Conservation (phyloP, 2,888 invertebrate genomes). For the Philaethria dido region DNA sequence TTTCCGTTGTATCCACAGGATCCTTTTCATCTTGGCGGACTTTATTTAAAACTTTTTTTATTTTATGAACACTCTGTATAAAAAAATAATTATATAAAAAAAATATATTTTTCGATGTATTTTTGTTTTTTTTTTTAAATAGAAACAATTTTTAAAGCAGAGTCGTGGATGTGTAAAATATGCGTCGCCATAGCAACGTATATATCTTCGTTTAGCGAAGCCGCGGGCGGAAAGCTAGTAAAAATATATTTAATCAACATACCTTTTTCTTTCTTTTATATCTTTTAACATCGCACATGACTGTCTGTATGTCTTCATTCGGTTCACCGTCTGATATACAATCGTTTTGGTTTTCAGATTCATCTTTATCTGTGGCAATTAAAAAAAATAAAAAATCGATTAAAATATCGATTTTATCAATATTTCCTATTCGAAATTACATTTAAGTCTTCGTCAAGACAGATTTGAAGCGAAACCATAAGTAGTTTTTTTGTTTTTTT, state of each 20-base stretch:
- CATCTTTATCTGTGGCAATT: slow-evolving; percentile 1
- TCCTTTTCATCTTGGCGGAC: slow-evolving; percentile 8
- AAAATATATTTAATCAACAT: too few relatives aligned
- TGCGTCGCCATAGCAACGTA: too few relatives aligned
- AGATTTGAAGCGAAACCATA: too few relatives aligned
- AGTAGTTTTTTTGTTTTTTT: too few relatives aligned
- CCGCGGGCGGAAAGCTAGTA: too few relatives aligned
- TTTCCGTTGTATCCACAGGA: slow-evolving; percentile 16
- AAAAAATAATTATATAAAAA: background rate
- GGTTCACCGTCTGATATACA: slow-evolving; percentile 19
- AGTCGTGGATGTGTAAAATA: too few relatives aligned
- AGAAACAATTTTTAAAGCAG: too few relatives aligned
- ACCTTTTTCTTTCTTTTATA: slow-evolving; percentile 35
- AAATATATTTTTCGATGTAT: too few relatives aligned
- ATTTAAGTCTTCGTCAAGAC: too few relatives aligned
- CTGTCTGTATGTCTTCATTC: slow-evolving; percentile 33
- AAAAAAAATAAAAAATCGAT: background rate
- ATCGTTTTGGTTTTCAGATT: background rate
- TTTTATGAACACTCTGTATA: slow-evolving; percentile 10
- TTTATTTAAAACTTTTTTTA: background rate
- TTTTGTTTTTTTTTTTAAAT: background rate
- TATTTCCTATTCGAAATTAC: background rate
- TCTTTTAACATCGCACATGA: slow-evolving; percentile 33
- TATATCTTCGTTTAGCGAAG: too few relatives aligned
- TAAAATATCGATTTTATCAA: background rate